Evolutionary conservation across 2,113 vertebrate species (phyloP), one percentile per base, ranked within the genome.

Genomic region (Myotis yumanensis): DNA sequence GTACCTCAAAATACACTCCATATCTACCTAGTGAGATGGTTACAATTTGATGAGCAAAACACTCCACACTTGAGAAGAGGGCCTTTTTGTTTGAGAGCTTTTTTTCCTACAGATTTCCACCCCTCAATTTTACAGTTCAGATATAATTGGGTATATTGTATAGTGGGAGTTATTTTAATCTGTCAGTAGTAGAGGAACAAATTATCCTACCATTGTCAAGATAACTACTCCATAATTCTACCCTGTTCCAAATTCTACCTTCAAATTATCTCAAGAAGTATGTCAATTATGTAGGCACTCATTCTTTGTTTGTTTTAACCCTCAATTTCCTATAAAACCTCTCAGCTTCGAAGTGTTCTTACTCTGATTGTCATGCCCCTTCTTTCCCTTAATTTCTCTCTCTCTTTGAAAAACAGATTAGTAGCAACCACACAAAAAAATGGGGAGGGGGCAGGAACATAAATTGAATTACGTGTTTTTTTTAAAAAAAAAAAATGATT

Each of bases 161-260:
- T 11, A 57, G 37, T 25, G 14, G 57, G 77, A 28, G 80, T 91
- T 92, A 86, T 95, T 97, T 95, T 76, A 66, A 96, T 96, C 93
- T 93, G 75, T 80, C 92, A 89, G 64, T 73, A 59, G 46, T 72
- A 73, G 62, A 89, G 64, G 76, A 92, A 96, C 62, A 96, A 97
- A 96, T 96, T 90, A 94, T 68, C 64, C 71, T 46, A 77, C 79
- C 51, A 92, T 96, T 93, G 83, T 97, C 71, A 87, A 76, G 91
- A 90, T 92, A 92, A 96, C 85, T 17, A 89, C 43, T 66, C 37
- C 57, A 54, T 89, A 97, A 85, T 90, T 97, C 91, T 37, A 86
- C 79, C 68, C 48, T 79, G 25, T 54, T 95, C 35, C 82, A 91
- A 91, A 81, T 35, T 69, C 81, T 72, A 95, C 73, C 90, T 97